Percentiles rank a stretch among this genome's conserved stretches.
Evolutionary conservation across 2,797 vertebrate genomes (phyloP).

Genomic region (Agapornis canus): DNA sequence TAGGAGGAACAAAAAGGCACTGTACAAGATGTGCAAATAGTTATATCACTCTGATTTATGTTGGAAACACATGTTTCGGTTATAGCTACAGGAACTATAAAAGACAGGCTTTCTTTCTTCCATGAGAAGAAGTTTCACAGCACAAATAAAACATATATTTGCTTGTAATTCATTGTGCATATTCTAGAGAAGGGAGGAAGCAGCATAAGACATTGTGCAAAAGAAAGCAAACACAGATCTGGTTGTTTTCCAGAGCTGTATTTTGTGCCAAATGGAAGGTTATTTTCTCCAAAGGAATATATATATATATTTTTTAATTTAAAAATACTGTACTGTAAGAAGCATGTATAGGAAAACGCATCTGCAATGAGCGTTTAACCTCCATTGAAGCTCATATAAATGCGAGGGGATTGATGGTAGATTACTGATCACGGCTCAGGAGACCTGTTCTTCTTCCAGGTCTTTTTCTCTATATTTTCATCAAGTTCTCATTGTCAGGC

Average conservation of each 20-base stretch:
- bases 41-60: slow-evolving; percentile 11
- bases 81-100: slow-evolving; percentile 6
- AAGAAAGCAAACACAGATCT: neutral
- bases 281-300: neutral
- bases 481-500: neutral
- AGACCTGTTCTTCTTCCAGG: neutral
- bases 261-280: neutral
- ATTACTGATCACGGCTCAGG: neutral
- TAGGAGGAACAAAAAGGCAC: neutral
- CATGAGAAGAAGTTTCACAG: neutral
- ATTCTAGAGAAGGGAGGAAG: neutral
- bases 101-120: neutral
- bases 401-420: neutral
- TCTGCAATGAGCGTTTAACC: neutral
- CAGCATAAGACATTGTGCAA: neutral
- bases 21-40: neutral
- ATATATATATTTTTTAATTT: neutral
- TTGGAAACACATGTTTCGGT: neutral
- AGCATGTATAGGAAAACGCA: accelerated
- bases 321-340: neutral
- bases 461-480: neutral
- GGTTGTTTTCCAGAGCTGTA: neutral
- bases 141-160: neutral
- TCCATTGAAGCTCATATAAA: neutral
- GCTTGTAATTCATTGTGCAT: neutral